Evolutionary conservation across 2,888 invertebrate genomes (phyloP).

Genomic region (Apamea monoglypha): DNA sequence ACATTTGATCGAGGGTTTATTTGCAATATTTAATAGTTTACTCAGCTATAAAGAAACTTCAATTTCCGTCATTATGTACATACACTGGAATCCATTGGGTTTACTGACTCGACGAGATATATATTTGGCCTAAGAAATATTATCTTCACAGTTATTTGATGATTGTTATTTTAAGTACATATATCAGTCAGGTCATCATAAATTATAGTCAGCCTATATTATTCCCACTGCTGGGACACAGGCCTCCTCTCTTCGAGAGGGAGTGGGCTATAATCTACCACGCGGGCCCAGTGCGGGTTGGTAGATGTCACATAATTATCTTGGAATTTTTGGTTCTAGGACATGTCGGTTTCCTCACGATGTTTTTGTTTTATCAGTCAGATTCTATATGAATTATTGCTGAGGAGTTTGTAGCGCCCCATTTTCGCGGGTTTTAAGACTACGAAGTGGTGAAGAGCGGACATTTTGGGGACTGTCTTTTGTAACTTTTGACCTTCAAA

Average conservation of each 20-base stretch:
- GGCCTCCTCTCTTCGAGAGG: too few relatives aligned
- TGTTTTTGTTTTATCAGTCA: too few relatives aligned
- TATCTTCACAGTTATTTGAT: not conserved
- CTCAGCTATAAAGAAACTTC: constrained; percentile 33
- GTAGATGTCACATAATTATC: too few relatives aligned
- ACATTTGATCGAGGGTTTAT: constrained; percentile 35
- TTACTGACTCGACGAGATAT: constrained; percentile 1
- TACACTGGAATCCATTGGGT: constrained; percentile 19
- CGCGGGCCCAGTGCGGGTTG: too few relatives aligned
- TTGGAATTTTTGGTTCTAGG: too few relatives aligned
- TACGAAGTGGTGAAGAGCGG: not conserved
- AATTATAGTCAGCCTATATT: too few relatives aligned
- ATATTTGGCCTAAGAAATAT: not conserved
- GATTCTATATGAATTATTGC: not conserved
- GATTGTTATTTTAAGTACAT: not conserved
- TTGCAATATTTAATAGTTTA: constrained; percentile 44
- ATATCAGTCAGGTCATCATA: not conserved
- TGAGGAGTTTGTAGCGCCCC: not conserved
- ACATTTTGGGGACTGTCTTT: not conserved
- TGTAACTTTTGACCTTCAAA: not conserved
- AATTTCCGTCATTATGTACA: constrained; percentile 37
- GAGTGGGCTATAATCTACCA: too few relatives aligned
- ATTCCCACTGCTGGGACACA: too few relatives aligned
- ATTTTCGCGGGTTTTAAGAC: not conserved
- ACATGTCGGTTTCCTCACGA: too few relatives aligned